Conservation (phyloP, 2,113 vertebrate species). For the Fukomys damarensis region DNA sequence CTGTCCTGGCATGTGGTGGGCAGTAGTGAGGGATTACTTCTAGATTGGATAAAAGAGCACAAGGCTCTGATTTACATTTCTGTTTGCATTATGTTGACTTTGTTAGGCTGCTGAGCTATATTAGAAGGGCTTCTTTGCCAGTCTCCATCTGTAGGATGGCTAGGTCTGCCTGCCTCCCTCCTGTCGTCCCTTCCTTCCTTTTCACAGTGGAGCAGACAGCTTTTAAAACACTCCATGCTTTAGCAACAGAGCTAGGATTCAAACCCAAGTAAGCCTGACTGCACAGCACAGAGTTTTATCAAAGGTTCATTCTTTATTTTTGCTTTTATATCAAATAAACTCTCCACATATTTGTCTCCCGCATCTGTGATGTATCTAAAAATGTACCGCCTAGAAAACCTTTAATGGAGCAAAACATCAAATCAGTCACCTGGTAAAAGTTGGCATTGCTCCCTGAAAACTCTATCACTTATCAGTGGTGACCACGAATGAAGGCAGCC, state of each 20-base stretch:
- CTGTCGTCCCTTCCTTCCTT: neutral
- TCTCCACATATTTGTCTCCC: neutral
- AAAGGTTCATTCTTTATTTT: neutral
- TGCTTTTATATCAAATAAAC: conserved; percentile 20
- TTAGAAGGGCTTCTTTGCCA: neutral
- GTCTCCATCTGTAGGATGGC: neutral
- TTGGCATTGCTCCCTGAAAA: neutral
- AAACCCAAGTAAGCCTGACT: neutral
- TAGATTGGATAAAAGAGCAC: neutral
- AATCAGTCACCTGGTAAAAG: neutral
- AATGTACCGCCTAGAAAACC: neutral
- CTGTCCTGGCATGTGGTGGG: neutral
- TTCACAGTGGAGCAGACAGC: neutral
- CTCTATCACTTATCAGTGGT: neutral
- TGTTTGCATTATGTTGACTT: neutral
- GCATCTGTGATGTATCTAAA: neutral
- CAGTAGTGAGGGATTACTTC: neutral
- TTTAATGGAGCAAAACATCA: neutral
- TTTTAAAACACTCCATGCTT: neutral
- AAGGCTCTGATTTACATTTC: neutral
- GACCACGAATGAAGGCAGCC: neutral
- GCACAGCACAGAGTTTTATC: neutral
- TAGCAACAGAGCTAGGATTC: neutral
- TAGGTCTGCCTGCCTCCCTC: neutral
- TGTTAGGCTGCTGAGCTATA: neutral